phyloP scores from a whole-genome alignment of 2,888 invertebrate species.

The Conops quadrifasciatus region DNA sequence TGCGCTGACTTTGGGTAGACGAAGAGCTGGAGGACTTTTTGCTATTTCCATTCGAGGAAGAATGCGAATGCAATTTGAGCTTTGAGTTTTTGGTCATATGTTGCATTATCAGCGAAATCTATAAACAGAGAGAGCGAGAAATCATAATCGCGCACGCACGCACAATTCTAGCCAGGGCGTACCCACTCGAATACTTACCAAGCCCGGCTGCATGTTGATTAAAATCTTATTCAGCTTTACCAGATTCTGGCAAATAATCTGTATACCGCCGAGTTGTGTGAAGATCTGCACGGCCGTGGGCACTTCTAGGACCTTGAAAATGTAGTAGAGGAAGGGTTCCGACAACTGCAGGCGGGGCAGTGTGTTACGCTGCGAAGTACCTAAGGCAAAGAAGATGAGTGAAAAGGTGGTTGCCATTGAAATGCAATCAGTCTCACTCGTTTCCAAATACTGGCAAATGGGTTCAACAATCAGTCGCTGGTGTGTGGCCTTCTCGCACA shows the following conservation, averaged over 20 bases:
- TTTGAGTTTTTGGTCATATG: conserved; percentile 68
- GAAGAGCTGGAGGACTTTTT: conserved; percentile 61
- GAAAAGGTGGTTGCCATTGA: neutral
- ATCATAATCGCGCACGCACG: no score
- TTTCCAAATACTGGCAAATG: conserved; percentile 74
- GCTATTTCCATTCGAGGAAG: conserved; percentile 57
- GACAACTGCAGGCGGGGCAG: conserved; percentile 72
- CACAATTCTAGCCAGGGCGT: no score
- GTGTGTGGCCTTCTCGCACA: conserved; percentile 80
- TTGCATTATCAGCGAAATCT: conserved; percentile 70
- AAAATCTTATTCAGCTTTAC: conserved; percentile 78
- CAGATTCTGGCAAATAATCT: conserved; percentile 80
- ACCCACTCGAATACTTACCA: conserved; percentile 70
- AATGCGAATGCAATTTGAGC: conserved; percentile 61
- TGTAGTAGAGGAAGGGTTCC: conserved; percentile 86
- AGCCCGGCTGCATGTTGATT: conserved; percentile 74
- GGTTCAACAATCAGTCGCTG: conserved; percentile 81
- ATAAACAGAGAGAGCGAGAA: conserved; percentile 9
- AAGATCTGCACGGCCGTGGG: conserved; percentile 79
- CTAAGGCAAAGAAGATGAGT: conserved; percentile 44
- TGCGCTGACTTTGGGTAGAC: conserved; percentile 64
- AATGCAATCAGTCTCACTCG: conserved; percentile 51
- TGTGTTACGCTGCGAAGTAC: conserved; percentile 60
- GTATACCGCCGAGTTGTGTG: conserved; percentile 78
- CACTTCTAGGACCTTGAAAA: conserved; percentile 80